Base-by-base conservation (phyloP, 2,113 vertebrate genomes). In the Oncorhynchus clarkii region DNA sequence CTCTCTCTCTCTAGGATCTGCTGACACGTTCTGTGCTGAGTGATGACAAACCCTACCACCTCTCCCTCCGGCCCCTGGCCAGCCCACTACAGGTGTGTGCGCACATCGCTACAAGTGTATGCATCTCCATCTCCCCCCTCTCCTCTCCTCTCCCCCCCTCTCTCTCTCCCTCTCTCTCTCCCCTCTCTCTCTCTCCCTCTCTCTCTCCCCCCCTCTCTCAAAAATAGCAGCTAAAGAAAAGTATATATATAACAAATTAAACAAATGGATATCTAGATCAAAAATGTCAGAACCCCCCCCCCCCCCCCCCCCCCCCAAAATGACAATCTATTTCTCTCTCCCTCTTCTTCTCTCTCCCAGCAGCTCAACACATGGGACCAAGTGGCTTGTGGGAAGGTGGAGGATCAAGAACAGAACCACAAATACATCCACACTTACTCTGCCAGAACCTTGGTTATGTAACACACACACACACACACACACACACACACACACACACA, bases 361-460 rank as follows among this genome's bases (percentile, higher is more conserved):
- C 69, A 93, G 86, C 1, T 49, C 93, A 80, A 48, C 68, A 24
- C 68, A 12, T 99, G 97, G 97, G 98, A 99, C 82, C 87, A 95
- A 1, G 91, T 91, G 0, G 95, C 95, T 83, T 97, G 96, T 2
- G 96, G 95, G 76, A 97, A 99, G 89, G 92, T 91, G 0, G 98
- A 98, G 76, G 97, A 98, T 69, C 96, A 95, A 81, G 94, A 97
- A 77, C 95, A 94, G 81, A 91, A 93, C 2, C 95, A 94, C 86
- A 98, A 96, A 90, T 97, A 97, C 70, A 95, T 95, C 92, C 95
- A 94, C 84, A 77, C 94, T 79, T 98, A 96, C 89, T 93, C 95
- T 24, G 90, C 96, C 71, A 94, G 95, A 92, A 96, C 98, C 76
- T 95, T 99, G 91, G 97, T 99, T 87, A 97, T 97, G 95, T 99